These are phyloP conservation scores for Triops cancriformis DNA, from an alignment of 1,140 invertebrate genomes.

Conservation along the genomic window DNA sequence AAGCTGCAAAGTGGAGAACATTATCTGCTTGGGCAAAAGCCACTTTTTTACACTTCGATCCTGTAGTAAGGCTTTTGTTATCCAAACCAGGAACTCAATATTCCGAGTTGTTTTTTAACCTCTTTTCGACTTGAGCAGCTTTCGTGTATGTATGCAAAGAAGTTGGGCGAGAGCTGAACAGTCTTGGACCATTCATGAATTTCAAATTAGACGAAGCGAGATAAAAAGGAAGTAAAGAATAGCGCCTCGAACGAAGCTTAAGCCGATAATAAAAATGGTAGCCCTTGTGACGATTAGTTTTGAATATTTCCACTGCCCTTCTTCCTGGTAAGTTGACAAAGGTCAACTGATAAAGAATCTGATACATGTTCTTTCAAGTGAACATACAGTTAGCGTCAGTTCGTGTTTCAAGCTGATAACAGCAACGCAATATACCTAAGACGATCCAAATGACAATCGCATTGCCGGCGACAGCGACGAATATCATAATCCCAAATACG, in stretches of 20 bases:
- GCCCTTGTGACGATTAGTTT: no score
- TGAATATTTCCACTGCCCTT: no score
- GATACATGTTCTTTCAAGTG: no score
- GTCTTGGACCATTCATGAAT: not conserved
- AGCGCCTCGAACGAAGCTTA: not conserved
- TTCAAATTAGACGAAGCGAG: not conserved
- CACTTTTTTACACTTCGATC: not conserved
- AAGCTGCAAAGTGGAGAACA: not conserved
- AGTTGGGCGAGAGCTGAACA: not conserved
- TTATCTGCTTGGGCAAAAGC: not conserved
- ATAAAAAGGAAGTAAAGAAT: not conserved
- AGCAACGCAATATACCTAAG: not conserved
- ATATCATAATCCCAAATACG: not conserved
- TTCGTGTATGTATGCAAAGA: not conserved
- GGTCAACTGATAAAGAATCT: no score
- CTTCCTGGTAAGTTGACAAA: no score
- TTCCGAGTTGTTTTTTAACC: not conserved
- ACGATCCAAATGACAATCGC: conserved; percentile 9
- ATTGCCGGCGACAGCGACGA: not conserved
- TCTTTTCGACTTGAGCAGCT: not conserved
- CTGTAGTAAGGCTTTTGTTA: not conserved
- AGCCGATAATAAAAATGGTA: not conserved
- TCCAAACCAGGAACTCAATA: not conserved
- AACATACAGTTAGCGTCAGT: not conserved
- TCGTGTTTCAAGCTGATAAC: not conserved